A percentile compares a stretch with the other conserved stretches of the same genome.
Evolutionary conservation across 1,140 invertebrate genomes (phyloP).

Genomic region (Leptopilina clavipes): DNA sequence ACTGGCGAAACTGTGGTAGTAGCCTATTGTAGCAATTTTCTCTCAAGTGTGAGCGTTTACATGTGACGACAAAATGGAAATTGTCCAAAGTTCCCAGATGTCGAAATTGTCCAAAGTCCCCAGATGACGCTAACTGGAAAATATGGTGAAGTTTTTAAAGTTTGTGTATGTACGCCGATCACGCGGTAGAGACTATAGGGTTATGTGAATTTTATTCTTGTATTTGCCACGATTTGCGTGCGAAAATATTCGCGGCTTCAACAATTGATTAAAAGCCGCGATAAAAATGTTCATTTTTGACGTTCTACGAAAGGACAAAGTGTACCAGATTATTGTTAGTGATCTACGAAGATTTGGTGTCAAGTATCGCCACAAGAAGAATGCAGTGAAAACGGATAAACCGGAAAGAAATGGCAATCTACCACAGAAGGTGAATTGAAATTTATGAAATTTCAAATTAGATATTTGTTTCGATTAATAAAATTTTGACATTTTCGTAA

Average conservation of each 20-base stretch:
- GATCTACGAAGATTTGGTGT: conserved; percentile 79
- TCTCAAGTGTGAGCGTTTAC: too few species aligned
- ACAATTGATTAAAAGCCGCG: not conserved
- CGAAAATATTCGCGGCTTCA: not conserved
- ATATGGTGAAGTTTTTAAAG: not conserved
- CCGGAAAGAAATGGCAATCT: conserved; percentile 49
- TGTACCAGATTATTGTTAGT: conserved; percentile 77
- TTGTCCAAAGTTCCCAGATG: too few species aligned
- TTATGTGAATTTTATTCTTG: conserved; percentile 13
- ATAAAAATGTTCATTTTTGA: conserved; percentile 80
- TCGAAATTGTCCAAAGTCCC: too few species aligned
- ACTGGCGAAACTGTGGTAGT: too few species aligned
- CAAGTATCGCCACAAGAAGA: conserved; percentile 80
- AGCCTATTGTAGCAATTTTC: too few species aligned
- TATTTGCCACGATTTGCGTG: not conserved
- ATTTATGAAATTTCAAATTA: too few species aligned
- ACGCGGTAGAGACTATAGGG: not conserved
- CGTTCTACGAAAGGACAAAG: conserved; percentile 79
- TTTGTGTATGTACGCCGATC: conserved; percentile 6
- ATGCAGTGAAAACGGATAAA: conserved; percentile 73
- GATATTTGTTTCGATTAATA: not conserved
- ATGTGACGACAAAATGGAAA: too few species aligned
- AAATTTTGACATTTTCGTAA: not conserved
- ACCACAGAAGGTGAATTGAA: conserved; percentile 68
- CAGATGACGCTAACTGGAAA: too few species aligned